A percentile compares a stretch with the other conserved stretches of the same genome.
These are phyloP conservation scores for Nothocercus julius DNA, from an alignment of 2,113 vertebrate species.

Conservation along the genomic window DNA sequence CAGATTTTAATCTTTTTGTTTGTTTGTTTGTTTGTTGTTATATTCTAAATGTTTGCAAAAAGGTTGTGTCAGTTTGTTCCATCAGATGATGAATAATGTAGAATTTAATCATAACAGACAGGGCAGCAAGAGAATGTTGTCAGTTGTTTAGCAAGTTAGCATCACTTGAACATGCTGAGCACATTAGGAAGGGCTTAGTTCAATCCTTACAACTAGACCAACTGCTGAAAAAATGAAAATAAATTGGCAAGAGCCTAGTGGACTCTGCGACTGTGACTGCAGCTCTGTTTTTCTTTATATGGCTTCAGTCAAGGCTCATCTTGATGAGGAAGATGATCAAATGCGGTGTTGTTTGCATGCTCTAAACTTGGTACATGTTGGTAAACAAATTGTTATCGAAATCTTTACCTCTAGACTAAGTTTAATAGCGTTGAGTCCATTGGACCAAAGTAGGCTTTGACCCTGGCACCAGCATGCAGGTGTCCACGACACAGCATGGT, in stretches of 20 bases:
- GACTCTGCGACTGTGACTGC: neutral
- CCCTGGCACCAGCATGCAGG: neutral
- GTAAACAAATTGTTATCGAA: neutral
- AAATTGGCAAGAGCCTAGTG: neutral
- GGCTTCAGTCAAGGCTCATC: neutral
- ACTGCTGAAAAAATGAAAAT: neutral
- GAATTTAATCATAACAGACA: neutral
- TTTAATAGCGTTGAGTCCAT: neutral
- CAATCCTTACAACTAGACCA: neutral
- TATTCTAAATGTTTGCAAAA: conserved; percentile 62
- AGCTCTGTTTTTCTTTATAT: neutral
- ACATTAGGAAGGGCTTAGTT: conserved; percentile 5
- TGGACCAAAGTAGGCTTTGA: neutral
- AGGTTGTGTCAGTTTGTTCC: conserved; percentile 58
- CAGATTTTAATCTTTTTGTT: conserved; percentile 55
- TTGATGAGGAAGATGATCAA: neutral
- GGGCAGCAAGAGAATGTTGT: neutral
- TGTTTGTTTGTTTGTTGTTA: neutral
- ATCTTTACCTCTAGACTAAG: neutral
- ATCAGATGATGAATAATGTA: conserved; percentile 53
- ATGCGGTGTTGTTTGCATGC: neutral
- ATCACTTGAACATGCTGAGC: neutral
- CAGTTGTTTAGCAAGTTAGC: neutral
- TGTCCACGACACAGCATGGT: fast-evolving
- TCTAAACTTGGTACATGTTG: neutral